phyloP scores from a whole-genome alignment of 1,140 invertebrate genomes.

The Thrips palmi region DNA sequence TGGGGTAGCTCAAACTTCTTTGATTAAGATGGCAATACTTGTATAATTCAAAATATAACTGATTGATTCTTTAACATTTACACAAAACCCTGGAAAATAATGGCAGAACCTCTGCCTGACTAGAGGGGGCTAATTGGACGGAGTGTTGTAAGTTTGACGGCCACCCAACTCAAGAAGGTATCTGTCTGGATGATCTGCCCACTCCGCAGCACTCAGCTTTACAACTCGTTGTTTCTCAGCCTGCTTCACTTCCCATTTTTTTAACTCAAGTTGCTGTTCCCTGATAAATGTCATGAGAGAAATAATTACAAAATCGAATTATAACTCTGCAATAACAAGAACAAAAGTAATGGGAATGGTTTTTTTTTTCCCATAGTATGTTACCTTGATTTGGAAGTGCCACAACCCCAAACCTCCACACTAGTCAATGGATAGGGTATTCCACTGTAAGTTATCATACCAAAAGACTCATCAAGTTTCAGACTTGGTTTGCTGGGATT shows the following conservation, averaged over 20 bases:
- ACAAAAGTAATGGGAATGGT: too few relatives aligned
- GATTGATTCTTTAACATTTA: too few relatives aligned
- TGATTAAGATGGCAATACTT: too few relatives aligned
- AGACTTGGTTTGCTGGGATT: conserved; percentile 59
- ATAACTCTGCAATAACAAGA: conserved; percentile 5
- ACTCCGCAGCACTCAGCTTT: conserved; percentile 65
- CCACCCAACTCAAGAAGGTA: conserved; percentile 71
- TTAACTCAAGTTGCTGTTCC: conserved; percentile 67
- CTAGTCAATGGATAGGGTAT: conserved; percentile 33
- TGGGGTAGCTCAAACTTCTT: too few relatives aligned
- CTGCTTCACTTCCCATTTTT: conserved; percentile 78
- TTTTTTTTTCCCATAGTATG: too few relatives aligned
- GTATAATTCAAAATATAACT: too few relatives aligned
- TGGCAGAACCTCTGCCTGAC: too few relatives aligned
- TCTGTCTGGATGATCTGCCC: conserved; percentile 83
- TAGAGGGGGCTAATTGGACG: too few relatives aligned
- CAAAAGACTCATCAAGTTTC: conserved; percentile 51
- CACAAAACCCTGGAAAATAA: too few relatives aligned
- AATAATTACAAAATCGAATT: conserved; percentile 9
- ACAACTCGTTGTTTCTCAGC: conserved; percentile 60
- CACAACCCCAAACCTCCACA: conserved; percentile 69
- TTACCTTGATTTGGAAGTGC: conserved; percentile 38
- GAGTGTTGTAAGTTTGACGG: conserved; percentile 41
- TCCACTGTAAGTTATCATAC: conserved; percentile 29
- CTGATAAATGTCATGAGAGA: conserved; percentile 22